Evolutionary conservation across 2,113 vertebrate species (phyloP), one percentile per base, ranked within the genome.

Genomic region (Phocoena phocoena): DNA sequence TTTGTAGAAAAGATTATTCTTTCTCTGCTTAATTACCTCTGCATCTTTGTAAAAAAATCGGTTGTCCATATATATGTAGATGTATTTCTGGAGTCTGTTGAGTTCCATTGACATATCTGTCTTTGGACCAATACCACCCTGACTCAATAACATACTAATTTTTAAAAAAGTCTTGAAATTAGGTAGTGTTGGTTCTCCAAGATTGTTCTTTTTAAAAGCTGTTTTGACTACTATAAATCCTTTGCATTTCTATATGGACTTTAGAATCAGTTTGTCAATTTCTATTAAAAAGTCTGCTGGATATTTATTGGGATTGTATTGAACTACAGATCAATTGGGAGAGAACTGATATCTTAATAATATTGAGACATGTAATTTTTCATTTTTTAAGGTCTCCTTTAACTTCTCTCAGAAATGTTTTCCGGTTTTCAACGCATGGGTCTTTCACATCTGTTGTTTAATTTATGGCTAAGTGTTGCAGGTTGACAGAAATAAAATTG

Each of bases 401-500:
- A 81, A 74, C 18, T 87, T 94, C 33, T 88, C 47, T 88, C 28
- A 94, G 82, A n/a, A 77, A 92, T 63, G 12, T 41, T 92, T 91
- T 88, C 9, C 44, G 18, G 9, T 82, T 92, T 88, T 94, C 38
- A 62, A 14, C 76, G 12, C 68, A 31, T 87, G 28, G 10, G 1
- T 76, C 60, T 70, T 92, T 96, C 41, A 83, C 3, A 82, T 53
- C 41, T 44, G 36, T 71, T 86, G 38, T 76, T 44, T 87, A 71
- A 74, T 26, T 87, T 90, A 91, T n/a, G 8, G 36, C 71, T 79
- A 87, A 79, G 47, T 58, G n/a, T 62, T 73, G 81, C 36, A 44
- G 31, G n/a, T 62, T 76, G 50, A 93, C 26, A 92, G 36, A 96
- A 94, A 90, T 77, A 94, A 70, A 92, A 73, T 47, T 33, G 44